phyloP scores from a whole-genome alignment of 2,113 vertebrate genomes.

The Oncorhynchus gorbuscha region DNA sequence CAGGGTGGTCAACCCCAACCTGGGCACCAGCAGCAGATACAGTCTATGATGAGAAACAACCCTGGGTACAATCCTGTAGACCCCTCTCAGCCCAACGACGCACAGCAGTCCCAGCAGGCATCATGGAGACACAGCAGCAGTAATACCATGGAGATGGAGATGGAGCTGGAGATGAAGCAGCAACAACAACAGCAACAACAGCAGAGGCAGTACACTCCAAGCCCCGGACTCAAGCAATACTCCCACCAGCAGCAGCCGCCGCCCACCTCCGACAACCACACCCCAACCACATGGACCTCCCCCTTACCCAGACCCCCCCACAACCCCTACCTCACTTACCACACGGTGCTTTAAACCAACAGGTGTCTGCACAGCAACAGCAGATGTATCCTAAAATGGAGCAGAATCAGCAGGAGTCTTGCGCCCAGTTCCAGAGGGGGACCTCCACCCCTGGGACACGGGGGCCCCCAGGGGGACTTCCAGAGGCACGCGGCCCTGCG shows the following conservation, averaged over 20 bases:
- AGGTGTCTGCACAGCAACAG: slow-evolving; percentile 33
- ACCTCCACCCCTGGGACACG: slow-evolving; percentile 65
- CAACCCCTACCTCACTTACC: slow-evolving; percentile 69
- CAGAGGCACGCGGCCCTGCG: slow-evolving; percentile 86
- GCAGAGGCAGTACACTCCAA: slow-evolving; percentile 72
- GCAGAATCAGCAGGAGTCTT: slow-evolving; percentile 55
- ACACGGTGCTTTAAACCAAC: slow-evolving; percentile 59
- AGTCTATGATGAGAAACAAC: slow-evolving; percentile 57
- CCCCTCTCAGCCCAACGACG: slow-evolving; percentile 62
- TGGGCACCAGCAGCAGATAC: slow-evolving; percentile 61
- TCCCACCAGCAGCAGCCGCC: slow-evolving; percentile 50
- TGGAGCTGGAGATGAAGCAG: slow-evolving; percentile 54
- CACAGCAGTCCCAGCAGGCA: slow-evolving; percentile 64
- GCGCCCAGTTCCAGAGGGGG: slow-evolving; percentile 66
- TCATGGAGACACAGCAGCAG: slow-evolving; percentile 16
- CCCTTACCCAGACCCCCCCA: slow-evolving; percentile 62
- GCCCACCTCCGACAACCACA: slow-evolving; percentile 66
- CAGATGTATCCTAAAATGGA: slow-evolving; percentile 69
- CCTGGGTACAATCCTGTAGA: slow-evolving; percentile 48
- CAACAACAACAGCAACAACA: slow-evolving; percentile 63
- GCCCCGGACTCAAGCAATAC: slow-evolving; percentile 76
- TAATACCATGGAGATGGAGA: slow-evolving; percentile 53
- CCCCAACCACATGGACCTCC: slow-evolving; percentile 56
- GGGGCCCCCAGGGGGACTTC: slow-evolving; percentile 70
- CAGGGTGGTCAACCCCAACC: slow-evolving; percentile 31